Evolutionary conservation across 2,113 vertebrate species (phyloP).

Genomic region (Chaetops frenatus): DNA sequence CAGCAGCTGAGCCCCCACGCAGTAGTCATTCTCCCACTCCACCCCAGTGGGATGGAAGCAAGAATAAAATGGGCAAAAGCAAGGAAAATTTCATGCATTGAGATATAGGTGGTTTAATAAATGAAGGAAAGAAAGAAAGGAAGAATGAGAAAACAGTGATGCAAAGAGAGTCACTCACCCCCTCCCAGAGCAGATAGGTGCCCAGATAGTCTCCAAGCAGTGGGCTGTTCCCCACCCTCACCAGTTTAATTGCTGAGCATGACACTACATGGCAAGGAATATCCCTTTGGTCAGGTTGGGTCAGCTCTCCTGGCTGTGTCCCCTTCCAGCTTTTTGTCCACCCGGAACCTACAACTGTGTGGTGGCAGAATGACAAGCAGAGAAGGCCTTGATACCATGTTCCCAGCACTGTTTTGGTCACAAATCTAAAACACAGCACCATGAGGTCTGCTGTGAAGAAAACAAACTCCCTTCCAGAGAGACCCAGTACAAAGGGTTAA

Average conservation of each 20-base stretch:
- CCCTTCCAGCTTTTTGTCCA: background rate
- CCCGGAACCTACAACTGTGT: accelerated
- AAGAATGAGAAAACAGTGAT: background rate
- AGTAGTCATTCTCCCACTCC: background rate
- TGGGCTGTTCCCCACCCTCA: accelerated
- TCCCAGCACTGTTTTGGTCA: background rate
- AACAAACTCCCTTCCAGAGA: background rate
- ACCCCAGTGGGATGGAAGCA: background rate
- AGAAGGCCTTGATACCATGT: background rate
- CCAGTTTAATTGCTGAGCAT: background rate
- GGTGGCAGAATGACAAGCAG: background rate
- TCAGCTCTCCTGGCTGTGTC: background rate
- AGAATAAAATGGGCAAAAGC: background rate
- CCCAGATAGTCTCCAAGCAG: background rate
- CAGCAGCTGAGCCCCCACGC: background rate
- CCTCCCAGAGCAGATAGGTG: background rate
- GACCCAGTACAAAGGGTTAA: background rate
- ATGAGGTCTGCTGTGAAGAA: background rate
- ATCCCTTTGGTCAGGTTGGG: background rate
- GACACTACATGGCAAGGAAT: background rate
- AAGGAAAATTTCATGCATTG: background rate
- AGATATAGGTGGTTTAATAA: background rate
- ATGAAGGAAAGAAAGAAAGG: background rate
- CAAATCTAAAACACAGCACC: background rate
- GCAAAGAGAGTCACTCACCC: background rate